Conservation (phyloP, 2,888 invertebrate species). For the Napeogenes sylphis region DNA sequence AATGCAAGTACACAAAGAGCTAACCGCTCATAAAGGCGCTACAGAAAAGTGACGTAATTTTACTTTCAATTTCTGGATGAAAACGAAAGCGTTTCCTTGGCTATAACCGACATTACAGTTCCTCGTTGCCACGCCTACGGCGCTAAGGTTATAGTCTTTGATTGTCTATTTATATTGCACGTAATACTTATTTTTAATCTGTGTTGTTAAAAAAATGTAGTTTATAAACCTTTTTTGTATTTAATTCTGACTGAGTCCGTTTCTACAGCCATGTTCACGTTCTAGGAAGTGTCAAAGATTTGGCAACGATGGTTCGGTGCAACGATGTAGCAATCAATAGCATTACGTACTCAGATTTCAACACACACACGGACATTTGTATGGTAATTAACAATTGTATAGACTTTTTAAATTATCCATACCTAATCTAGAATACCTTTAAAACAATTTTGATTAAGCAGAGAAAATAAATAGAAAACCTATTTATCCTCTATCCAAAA, state of each 20-base stretch:
- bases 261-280: constrained; percentile 1
- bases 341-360: constrained; percentile 27
- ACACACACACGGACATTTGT: constrained; percentile 22
- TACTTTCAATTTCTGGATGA: constrained; percentile 69
- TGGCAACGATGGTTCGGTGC: constrained; percentile 33
- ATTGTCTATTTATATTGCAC: no score
- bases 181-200: no score
- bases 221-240: no score
- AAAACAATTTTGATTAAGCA: neutral
- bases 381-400: constrained; percentile 18
- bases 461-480: no score
- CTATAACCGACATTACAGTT: constrained; percentile 19
- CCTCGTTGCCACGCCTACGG: constrained; percentile 15
- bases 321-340: constrained; percentile 26
- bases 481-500: no score
- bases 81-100: constrained; percentile 47
- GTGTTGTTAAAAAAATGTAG: no score
- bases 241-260: neutral
- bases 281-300: constrained; percentile 19
- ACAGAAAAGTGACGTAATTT: constrained; percentile 45
- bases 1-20: constrained; percentile 11
- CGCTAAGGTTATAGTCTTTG: no score
- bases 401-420: neutral
- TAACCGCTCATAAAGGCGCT: constrained; percentile 1
- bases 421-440: neutral